Percentiles rank a stretch among this genome's conserved stretches.
These are phyloP conservation scores for Rhagonycha fulva DNA, from an alignment of 2,888 invertebrate genomes.

Conservation along the genomic window DNA sequence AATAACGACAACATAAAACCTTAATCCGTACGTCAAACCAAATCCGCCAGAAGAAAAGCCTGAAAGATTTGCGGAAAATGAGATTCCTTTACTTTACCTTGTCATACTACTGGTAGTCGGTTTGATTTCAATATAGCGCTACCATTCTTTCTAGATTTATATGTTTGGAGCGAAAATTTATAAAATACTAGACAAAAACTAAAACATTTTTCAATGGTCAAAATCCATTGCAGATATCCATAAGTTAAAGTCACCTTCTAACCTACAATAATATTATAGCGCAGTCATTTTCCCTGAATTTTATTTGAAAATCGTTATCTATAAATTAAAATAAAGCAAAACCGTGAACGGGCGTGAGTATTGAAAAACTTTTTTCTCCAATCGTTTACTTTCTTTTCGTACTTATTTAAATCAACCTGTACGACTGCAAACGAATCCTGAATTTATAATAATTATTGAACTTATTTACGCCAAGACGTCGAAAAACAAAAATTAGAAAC, in stretches of 20 bases:
- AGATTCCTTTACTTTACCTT: conserved; percentile 17
- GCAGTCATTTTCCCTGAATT: not conserved
- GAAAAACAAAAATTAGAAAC: too few relatives aligned
- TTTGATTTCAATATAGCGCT: not conserved
- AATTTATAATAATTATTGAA: not conserved
- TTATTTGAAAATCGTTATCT: too few relatives aligned
- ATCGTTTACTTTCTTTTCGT: not conserved
- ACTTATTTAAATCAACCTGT: not conserved
- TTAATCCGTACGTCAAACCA: conserved; percentile 25
- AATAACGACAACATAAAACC: conserved; percentile 19
- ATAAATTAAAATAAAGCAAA: not conserved
- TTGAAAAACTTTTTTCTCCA: not conserved
- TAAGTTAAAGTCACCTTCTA: not conserved
- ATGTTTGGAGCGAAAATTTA: not conserved
- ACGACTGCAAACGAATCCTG: not conserved
- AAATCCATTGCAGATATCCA: not conserved
- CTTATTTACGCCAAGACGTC: not conserved
- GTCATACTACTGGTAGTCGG: conserved; percentile 3
- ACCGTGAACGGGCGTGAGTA: not conserved
- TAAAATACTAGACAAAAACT: not conserved
- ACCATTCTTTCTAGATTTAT: not conserved
- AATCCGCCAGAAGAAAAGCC: conserved; percentile 11
- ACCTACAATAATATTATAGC: not conserved
- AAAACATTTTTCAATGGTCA: not conserved
- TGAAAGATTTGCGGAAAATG: conserved; percentile 12